Percentiles rank a stretch among this genome's conserved stretches.
phyloP scores from a whole-genome alignment of 2,888 invertebrate genomes.

The Calliopum simillimum region DNA sequence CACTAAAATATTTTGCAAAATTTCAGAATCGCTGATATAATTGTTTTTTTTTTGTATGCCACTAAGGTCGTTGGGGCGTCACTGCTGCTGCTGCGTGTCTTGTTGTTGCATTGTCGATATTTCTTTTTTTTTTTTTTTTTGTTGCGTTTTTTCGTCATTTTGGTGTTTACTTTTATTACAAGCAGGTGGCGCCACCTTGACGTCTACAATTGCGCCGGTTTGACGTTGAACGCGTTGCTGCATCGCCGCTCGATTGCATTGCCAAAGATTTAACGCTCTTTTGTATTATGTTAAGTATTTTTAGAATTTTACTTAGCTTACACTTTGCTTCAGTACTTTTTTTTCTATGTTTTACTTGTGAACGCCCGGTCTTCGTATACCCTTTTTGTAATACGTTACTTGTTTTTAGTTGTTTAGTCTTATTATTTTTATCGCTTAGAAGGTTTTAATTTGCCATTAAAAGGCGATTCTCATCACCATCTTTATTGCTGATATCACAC shows the following conservation, averaged over 20 bases:
- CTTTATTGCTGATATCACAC: slow-evolving; percentile 1
- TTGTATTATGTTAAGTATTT: background rate
- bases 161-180: slow-evolving; percentile 11
- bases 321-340: background rate
- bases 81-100: background rate
- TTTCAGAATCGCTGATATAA: too few species aligned
- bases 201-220: slow-evolving; percentile 1
- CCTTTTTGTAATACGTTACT: background rate
- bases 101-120: background rate
- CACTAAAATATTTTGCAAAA: too few species aligned
- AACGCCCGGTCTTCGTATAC: background rate
- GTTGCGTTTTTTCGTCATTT: background rate
- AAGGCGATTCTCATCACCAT: slow-evolving; percentile 22
- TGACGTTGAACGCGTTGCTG: background rate
- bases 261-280: background rate
- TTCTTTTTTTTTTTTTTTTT: background rate
- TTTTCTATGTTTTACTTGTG: background rate
- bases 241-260: background rate
- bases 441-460: slow-evolving; percentile 4
- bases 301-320: background rate
- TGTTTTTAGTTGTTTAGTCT: too few species aligned
- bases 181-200: slow-evolving; percentile 26
- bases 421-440: background rate
- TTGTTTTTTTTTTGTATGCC: background rate
- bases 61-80: slow-evolving; percentile 12